phyloP scores from a whole-genome alignment of 2,797 vertebrate species.

The Menidia menidia region DNA sequence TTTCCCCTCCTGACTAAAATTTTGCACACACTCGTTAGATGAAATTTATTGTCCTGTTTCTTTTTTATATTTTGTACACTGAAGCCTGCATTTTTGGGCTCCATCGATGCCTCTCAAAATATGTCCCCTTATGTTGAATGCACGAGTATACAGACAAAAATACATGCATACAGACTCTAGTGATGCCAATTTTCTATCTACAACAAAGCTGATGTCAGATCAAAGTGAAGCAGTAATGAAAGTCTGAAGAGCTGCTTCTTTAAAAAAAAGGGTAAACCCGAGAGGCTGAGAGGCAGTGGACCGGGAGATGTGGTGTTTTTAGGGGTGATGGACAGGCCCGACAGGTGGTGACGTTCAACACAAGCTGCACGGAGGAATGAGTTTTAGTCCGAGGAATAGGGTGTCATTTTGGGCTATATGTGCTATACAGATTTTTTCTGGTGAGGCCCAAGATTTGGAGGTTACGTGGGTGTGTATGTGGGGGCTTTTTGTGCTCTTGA shows the following conservation, averaged over 20 bases:
- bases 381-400: conserved; percentile 11
- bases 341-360: conserved; percentile 44
- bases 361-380: conserved; percentile 6
- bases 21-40: background rate
- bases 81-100: background rate
- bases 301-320: conserved; percentile 30
- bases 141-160: background rate
- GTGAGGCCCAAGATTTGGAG: conserved; percentile 47
- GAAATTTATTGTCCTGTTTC: no score
- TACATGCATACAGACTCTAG: background rate
- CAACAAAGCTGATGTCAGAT: conserved; percentile 22
- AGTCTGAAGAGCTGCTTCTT: conserved; percentile 18
- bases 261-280: conserved; percentile 21
- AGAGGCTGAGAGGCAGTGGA: conserved; percentile 24
- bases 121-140: background rate
- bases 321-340: conserved; percentile 51
- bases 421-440: conserved; percentile 35
- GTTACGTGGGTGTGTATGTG: conserved; percentile 31
- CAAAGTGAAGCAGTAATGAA: conserved; percentile 18
- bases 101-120: background rate
- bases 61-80: conserved; percentile 7
- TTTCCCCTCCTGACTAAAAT: background rate
- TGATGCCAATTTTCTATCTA: conserved; percentile 1
- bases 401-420: conserved; percentile 47
- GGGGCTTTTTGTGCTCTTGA: conserved; percentile 56